phyloP scores from a whole-genome alignment of 1,140 invertebrate species.

The Dinoponera quadriceps region DNA sequence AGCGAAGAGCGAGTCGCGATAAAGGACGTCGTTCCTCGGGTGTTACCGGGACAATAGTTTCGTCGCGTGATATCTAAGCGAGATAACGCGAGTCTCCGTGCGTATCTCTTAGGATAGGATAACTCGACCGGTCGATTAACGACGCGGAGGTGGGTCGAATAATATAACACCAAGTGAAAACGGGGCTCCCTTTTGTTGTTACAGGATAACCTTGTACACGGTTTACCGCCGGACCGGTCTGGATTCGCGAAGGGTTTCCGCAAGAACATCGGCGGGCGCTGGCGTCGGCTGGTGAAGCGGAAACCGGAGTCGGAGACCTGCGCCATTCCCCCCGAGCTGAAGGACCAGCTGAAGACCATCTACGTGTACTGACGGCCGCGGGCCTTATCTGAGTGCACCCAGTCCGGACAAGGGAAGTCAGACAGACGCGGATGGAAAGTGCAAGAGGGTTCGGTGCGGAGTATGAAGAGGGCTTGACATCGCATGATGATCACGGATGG shows the following conservation, averaged over 20 bases:
- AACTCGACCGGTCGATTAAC: too few species aligned
- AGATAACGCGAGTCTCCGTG: too few species aligned
- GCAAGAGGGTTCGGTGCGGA: conserved; percentile 14
- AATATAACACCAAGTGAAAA: not conserved
- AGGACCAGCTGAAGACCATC: conserved; percentile 94
- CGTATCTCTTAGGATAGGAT: too few species aligned
- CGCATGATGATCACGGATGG: not conserved
- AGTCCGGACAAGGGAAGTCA: conserved; percentile 70
- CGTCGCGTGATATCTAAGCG: too few species aligned
- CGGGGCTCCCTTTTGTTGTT: conserved; percentile 76
- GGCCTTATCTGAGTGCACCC: conserved; percentile 4
- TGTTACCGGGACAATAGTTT: too few species aligned
- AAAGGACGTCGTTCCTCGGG: too few species aligned
- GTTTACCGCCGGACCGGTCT: conserved; percentile 89
- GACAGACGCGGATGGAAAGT: conserved; percentile 5
- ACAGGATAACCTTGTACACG: conserved; percentile 92
- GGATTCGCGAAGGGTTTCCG: conserved; percentile 92
- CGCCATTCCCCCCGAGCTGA: conserved; percentile 93
- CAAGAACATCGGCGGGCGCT: conserved; percentile 93
- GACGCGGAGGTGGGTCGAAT: too few species aligned
- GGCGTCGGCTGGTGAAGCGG: conserved; percentile 92
- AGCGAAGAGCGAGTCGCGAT: too few species aligned
- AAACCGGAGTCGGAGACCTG: conserved; percentile 92
- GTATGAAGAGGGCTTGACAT: conserved; percentile 12
- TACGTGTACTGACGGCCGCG: conserved; percentile 91